phyloP scores from a whole-genome alignment of 1,140 invertebrate species.

The Bombus balteatus region DNA sequence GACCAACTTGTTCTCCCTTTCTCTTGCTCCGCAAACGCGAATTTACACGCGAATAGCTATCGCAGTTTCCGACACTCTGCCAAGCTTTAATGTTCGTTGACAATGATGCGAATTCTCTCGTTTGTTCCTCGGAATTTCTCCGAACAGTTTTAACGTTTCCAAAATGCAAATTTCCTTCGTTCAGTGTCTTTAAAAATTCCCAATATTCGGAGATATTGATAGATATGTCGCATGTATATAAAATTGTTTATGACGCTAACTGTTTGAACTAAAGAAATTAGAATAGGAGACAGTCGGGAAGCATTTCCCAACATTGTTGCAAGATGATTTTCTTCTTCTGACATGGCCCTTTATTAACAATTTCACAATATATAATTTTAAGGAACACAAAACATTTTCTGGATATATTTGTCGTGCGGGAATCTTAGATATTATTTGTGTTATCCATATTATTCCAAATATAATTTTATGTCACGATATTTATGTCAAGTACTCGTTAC shows the following conservation, averaged over 20 bases:
- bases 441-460: not conserved
- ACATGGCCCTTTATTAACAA: not conserved
- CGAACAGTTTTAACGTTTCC: not conserved
- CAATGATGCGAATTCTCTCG: not conserved
- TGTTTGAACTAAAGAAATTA: no score
- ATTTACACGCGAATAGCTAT: constrained; percentile 30
- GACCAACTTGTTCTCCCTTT: constrained; percentile 61
- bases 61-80: constrained; percentile 19
- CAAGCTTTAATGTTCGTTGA: constrained; percentile 1
- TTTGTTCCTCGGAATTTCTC: not conserved
- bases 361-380: no score
- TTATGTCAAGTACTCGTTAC: no score
- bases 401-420: no score
- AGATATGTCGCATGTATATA: no score
- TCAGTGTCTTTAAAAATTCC: not conserved
- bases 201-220: not conserved
- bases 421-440: not conserved
- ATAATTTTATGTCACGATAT: no score
- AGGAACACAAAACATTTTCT: not conserved
- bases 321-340: no score
- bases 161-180: not conserved
- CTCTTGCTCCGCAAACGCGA: constrained; percentile 15
- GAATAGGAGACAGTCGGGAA: no score
- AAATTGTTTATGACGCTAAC: no score
- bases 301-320: fast-evolving